These are phyloP conservation scores for Cryptomyrus ogoouensis DNA, from an alignment of 2,113 vertebrate species.

Conservation along the genomic window DNA sequence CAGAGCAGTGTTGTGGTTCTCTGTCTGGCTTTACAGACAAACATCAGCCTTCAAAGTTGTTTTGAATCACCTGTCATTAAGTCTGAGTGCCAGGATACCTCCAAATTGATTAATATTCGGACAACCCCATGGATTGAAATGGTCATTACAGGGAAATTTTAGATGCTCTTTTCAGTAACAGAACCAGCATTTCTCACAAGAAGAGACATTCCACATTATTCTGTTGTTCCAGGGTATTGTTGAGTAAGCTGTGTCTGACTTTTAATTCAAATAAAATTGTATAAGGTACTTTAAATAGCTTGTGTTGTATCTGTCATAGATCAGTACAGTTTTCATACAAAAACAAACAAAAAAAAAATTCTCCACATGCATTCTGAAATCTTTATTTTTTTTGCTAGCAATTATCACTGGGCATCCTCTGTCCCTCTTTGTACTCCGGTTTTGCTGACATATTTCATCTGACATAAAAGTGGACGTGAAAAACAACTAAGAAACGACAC, in stretches of 20 bases:
- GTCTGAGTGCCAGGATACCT: not conserved
- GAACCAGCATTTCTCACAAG: not conserved
- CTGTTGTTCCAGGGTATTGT: not conserved
- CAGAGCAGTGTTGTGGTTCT: not conserved
- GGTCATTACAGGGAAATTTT: not conserved
- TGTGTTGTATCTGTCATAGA: too few species aligned
- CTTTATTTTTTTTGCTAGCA: not conserved
- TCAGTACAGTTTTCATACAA: not conserved
- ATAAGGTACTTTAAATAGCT: not conserved
- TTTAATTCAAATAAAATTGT: not conserved
- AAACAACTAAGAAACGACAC: constrained; percentile 51
- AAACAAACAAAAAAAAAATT: too few species aligned
- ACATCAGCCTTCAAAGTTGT: not conserved
- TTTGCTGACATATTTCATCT: constrained; percentile 52
- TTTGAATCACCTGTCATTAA: constrained; percentile 12
- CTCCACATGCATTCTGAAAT: too few species aligned
- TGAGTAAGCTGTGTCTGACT: not conserved
- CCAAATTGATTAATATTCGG: not conserved
- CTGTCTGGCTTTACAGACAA: not conserved
- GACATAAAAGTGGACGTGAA: constrained; percentile 52
- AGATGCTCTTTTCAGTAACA: not conserved
- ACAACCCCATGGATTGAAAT: not conserved
- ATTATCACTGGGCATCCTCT: not conserved
- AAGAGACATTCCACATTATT: not conserved
- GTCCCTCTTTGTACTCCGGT: constrained; percentile 15